Evolutionary conservation across 30 jellyfish, hydroid and myxozoan genomes (phyloP).

Genomic region (Hydractinia echinata): DNA sequence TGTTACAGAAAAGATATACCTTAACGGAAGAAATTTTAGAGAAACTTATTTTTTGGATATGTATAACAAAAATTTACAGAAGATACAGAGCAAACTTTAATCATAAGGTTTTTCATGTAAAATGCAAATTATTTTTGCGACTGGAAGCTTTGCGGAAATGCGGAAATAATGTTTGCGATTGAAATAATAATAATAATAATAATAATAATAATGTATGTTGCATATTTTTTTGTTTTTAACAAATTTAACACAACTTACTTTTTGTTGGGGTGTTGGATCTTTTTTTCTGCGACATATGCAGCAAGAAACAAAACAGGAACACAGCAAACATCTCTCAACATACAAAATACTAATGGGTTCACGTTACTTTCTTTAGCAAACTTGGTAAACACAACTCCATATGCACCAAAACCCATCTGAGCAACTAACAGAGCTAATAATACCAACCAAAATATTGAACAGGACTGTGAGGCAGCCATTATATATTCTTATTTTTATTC

Average conservation of each 20-base stretch:
- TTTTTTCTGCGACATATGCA: constrained; percentile 29
- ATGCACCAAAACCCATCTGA: constrained; percentile 44
- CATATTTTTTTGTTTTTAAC: neutral
- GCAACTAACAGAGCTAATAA: constrained; percentile 21
- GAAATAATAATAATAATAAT: no score
- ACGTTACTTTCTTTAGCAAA: constrained; percentile 27
- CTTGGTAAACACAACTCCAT: constrained; percentile 35
- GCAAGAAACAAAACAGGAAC: constrained; percentile 38
- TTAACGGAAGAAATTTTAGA: no score
- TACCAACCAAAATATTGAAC: neutral
- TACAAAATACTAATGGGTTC: constrained; percentile 40
- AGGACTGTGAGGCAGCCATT: no score
- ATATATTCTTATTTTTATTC: no score
- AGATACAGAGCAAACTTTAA: no score
- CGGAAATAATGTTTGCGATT: no score
- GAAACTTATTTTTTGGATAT: no score
- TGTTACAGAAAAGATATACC: no score
- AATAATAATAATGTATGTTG: neutral
- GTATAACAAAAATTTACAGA: no score
- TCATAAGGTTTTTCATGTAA: no score
- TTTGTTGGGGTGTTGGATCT: constrained; percentile 10
- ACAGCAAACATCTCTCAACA: constrained; percentile 39
- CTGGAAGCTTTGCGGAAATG: no score
- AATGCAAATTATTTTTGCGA: no score
- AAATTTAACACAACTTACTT: constrained; percentile 12